A percentile compares a stretch with the other conserved stretches of the same genome.
Conservation (phyloP, 2,797 vertebrate genomes). For the Chelon labrosus region DNA sequence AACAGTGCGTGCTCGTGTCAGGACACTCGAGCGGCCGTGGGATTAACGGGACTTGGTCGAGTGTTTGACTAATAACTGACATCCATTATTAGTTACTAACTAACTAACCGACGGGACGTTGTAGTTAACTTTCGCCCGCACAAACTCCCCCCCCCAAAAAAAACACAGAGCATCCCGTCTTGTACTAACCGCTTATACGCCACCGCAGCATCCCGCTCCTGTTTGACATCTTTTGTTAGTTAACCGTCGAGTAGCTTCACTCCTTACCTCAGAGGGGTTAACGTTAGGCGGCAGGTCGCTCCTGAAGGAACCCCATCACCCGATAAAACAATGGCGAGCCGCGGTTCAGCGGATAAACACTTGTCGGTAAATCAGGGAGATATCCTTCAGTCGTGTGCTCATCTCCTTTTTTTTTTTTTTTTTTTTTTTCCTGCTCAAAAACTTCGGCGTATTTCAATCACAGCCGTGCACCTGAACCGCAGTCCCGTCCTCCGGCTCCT, state of each 20-base stretch:
- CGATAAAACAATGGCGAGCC: conserved; percentile 29
- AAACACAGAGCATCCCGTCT: conserved; percentile 1
- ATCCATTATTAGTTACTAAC: conserved; percentile 20
- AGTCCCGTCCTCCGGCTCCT: conserved; percentile 48
- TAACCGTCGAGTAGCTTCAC: conserved; percentile 36
- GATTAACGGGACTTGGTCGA: conserved; percentile 29
- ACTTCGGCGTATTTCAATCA: conserved; percentile 63
- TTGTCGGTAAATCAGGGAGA: conserved; percentile 25
- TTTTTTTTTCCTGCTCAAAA: not conserved
- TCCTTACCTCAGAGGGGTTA: conserved; percentile 66
- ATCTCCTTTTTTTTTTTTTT: not conserved
- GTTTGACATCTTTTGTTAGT: conserved; percentile 29
- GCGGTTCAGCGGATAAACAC: conserved; percentile 29
- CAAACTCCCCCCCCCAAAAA: conserved; percentile 24
- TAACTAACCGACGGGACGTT: conserved; percentile 30
- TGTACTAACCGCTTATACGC: not conserved
- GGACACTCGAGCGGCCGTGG: not conserved
- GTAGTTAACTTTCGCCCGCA: conserved; percentile 57
- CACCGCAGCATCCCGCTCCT: not conserved
- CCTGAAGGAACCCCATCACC: conserved; percentile 63
- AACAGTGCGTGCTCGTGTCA: not conserved
- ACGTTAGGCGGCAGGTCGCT: conserved; percentile 58
- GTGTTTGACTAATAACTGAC: conserved; percentile 35
- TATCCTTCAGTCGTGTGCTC: not conserved
- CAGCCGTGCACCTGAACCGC: conserved; percentile 74